Base-by-base conservation (phyloP, 2,888 invertebrate species). In the Teinopalpus imperialis region DNA sequence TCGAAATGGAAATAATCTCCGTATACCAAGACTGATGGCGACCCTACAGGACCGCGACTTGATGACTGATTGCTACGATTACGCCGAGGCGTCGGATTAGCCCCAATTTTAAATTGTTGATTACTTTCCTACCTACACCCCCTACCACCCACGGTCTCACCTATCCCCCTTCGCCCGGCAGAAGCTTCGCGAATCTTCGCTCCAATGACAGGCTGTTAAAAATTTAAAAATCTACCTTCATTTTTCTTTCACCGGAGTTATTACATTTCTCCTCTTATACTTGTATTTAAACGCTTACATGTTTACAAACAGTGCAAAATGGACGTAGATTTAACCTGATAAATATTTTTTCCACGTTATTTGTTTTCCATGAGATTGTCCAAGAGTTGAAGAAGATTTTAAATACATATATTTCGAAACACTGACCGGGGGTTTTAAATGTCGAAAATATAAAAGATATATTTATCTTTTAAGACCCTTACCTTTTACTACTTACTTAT, bases 21-120 rank as follows among this genome's bases (percentile, higher is more conserved):
- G n/a, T n/a, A n/a, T n/a, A n/a, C n/a, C n/a, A n/a, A n/a, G n/a
- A n/a, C n/a, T n/a, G n/a, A 5, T 23, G 35, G 35, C 23, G 4
- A 1, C 35, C 35, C 35, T 23, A 23, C 13, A n/a, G 14, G 21
- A n/a, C 13, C 4, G 52, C 48, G 56, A 57, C 54, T 54, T 49
- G 61, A 67, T 74, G 82, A 85, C 66, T 74, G 83, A 86, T 86
- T 65, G 74, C 68, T 48, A 48, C 69, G 77, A 81, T 81, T 80
- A 79, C 71, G 60, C 50, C 57, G 57, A 58, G 63, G 68, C 64
- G 61, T 58, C 61, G 81, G 85, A 83, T 85, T 82, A 86, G 81
- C 71, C 74, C 74, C 81, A 83, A 82, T 86, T 85, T 86, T 82
- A 85, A 85, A 86, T 85, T 85, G 85, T 85, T 85, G 82, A 86